A percentile compares a stretch with the other conserved stretches of the same genome.
Evolutionary conservation across 1,140 invertebrate genomes (phyloP).

Genomic region (Bombus confusus): DNA sequence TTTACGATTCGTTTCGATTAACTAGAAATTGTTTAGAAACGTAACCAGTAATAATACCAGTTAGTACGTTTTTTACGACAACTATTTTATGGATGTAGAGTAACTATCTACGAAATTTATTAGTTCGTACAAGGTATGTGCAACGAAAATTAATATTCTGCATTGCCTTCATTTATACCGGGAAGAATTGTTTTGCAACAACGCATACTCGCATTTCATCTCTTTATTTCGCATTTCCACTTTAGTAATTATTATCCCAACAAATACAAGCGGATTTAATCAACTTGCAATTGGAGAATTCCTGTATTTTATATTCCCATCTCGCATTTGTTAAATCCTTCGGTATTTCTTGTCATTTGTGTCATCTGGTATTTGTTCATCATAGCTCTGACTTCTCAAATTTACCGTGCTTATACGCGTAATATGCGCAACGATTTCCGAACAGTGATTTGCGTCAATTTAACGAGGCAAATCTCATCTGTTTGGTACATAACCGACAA

Average conservation of each 20-base stretch:
- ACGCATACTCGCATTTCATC: not conserved
- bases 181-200: too few relatives aligned
- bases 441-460: not conserved
- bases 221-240: not conserved
- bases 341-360: too few relatives aligned
- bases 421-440: not conserved
- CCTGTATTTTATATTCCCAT: not conserved
- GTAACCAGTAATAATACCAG: too few relatives aligned
- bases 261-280: not conserved
- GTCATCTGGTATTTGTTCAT: not conserved
- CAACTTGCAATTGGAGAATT: too few relatives aligned
- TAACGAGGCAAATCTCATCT: not conserved
- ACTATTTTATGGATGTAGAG: too few relatives aligned
- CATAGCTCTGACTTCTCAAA: not conserved
- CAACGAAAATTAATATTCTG: too few relatives aligned
- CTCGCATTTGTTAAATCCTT: too few relatives aligned
- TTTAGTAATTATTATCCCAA: not conserved
- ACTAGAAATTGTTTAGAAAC: too few relatives aligned
- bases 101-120: too few relatives aligned
- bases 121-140: too few relatives aligned
- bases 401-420: not conserved
- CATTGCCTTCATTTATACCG: too few relatives aligned
- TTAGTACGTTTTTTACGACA: too few relatives aligned
- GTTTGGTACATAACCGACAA: not conserved
- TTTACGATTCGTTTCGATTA: not conserved